Conservation (phyloP, 2,113 vertebrate species). For the Cyanoramphus novaezelandiae region DNA sequence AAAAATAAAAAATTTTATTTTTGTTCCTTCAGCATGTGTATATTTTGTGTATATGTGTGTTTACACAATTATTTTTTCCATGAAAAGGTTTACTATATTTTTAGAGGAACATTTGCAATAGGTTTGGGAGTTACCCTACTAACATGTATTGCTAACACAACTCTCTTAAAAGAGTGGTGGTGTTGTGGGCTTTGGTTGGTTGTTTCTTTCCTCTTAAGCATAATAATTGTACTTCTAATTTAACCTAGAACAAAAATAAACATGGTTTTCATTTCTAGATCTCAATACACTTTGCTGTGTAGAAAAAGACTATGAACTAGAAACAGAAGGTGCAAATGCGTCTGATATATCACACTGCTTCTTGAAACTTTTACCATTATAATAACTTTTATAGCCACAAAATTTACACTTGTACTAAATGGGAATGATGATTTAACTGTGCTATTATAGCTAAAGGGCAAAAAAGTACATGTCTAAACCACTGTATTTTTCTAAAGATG, state of each 20-base stretch:
- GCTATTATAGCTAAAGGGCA: not conserved
- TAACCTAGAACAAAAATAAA: not conserved
- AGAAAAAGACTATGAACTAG: not conserved
- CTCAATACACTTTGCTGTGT: not conserved
- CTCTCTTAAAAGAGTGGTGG: not conserved
- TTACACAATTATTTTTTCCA: not conserved
- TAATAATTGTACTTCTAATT: not conserved
- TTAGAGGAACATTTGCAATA: not conserved
- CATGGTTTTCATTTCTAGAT: not conserved
- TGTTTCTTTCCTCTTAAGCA: not conserved
- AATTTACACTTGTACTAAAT: not conserved
- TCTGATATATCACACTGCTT: not conserved
- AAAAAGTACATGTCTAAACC: not conserved
- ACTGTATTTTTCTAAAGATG: not conserved
- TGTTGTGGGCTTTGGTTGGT: not conserved
- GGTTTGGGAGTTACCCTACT: not conserved
- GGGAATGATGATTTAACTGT: not conserved
- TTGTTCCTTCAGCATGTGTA: not conserved
- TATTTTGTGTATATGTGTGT: not conserved
- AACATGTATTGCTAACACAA: not conserved
- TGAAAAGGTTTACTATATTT: rapidly evolving
- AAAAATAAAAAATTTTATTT: not conserved
- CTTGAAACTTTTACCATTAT: not conserved
- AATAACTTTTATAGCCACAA: not conserved
- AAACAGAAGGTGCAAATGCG: not conserved